These are phyloP conservation scores for Synaphobranchus kaupii DNA, from an alignment of 2,797 vertebrate genomes.

Conservation along the genomic window DNA sequence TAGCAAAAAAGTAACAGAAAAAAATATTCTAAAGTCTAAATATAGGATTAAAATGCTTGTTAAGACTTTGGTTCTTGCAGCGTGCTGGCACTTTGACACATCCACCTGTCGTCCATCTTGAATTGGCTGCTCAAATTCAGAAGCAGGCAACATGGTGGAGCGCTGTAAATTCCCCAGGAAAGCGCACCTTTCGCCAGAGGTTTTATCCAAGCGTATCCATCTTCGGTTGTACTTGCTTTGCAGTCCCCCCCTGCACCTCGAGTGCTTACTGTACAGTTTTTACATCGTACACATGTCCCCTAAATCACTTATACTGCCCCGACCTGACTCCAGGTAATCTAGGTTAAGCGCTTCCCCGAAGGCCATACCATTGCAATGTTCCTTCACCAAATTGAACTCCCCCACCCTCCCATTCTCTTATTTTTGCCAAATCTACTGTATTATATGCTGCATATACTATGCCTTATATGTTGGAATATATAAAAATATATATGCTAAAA, in stretches of 20 bases:
- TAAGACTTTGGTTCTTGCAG: no score
- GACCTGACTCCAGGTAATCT: background rate
- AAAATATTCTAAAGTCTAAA: no score
- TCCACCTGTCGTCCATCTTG: background rate
- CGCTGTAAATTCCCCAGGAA: background rate
- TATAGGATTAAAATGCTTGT: no score
- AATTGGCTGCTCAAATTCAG: background rate
- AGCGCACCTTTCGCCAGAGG: background rate
- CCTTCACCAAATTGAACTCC: background rate
- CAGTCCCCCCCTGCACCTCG: background rate
- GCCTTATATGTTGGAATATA: background rate
- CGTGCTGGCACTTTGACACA: background rate
- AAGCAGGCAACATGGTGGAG: background rate
- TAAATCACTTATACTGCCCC: background rate
- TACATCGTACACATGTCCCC: background rate
- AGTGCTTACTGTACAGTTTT: background rate
- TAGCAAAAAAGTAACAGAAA: no score
- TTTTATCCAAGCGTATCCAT: background rate
- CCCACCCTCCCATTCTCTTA: background rate
- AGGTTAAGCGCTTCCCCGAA: background rate
- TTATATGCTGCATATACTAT: background rate
- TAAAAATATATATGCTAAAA: background rate
- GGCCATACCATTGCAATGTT: background rate
- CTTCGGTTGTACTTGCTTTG: background rate
- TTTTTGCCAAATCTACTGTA: background rate